Percentiles rank a stretch among this genome's conserved stretches.
phyloP scores from a whole-genome alignment of 2,888 invertebrate genomes.

The Elegia similella region DNA sequence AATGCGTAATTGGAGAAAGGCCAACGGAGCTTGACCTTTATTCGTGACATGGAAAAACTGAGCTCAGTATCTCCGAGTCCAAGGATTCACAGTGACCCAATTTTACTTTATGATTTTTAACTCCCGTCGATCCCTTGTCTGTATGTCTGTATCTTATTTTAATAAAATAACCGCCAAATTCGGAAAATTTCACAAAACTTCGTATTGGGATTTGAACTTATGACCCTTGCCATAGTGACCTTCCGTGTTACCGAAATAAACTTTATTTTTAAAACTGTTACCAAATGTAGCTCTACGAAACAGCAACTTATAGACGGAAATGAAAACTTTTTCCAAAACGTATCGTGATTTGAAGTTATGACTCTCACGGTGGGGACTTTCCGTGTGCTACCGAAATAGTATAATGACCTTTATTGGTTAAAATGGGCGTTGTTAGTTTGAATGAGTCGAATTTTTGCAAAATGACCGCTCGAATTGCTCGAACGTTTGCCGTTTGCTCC shows the following conservation, averaged over 20 bases:
- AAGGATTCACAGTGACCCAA: neutral
- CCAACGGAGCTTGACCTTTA: conserved; percentile 7
- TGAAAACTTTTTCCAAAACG: too few relatives aligned
- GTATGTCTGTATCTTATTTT: too few relatives aligned
- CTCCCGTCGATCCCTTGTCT: neutral
- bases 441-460: conserved; percentile 8
- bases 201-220: neutral
- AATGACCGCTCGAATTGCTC: conserved; percentile 5
- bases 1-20: conserved; percentile 7
- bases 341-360: neutral
- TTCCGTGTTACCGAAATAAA: neutral
- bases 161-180: too few relatives aligned
- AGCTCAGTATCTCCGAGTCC: neutral
- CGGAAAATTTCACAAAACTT: too few relatives aligned
- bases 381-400: neutral
- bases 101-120: neutral
- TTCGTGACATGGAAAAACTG: conserved; percentile 2
- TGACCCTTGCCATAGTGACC: neutral
- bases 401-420: conserved; percentile 10
- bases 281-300: too few relatives aligned
- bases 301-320: too few relatives aligned
- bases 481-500: neutral
- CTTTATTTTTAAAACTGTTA: too few relatives aligned
- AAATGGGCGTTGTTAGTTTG: conserved; percentile 11
- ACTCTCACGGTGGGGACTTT: neutral